phyloP scores from a whole-genome alignment of 2,797 vertebrate genomes.

The Astyanax mexicanus region DNA sequence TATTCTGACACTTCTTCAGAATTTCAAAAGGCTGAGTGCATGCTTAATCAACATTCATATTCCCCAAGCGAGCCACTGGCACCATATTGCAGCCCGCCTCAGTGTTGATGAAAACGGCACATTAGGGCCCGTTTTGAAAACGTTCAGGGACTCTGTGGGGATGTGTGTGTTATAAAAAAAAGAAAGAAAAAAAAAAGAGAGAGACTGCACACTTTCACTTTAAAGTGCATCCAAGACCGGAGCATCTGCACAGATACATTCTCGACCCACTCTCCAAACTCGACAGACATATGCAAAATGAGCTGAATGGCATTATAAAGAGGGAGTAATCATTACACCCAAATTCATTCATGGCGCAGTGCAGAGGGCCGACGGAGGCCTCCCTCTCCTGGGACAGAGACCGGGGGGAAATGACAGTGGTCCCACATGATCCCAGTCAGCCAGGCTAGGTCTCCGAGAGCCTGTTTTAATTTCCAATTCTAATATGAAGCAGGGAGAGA shows the following conservation, averaged over 20 bases:
- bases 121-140: constrained; percentile 94
- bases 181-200: constrained; percentile 44
- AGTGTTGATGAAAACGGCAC: constrained; percentile 97
- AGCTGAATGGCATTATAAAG: constrained; percentile 90
- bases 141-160: constrained; percentile 88
- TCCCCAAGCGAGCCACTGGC: constrained; percentile 91
- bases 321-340: constrained; percentile 92
- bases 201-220: constrained; percentile 81
- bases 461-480: constrained; percentile 99
- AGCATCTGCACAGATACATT: constrained; percentile 89
- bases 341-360: constrained; percentile 97
- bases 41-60: constrained; percentile 99
- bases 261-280: constrained; percentile 74
- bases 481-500: constrained; percentile 82
- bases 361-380: constrained; percentile 89
- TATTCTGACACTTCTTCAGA: constrained; percentile 99
- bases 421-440: constrained; percentile 87
- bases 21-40: constrained; percentile 99
- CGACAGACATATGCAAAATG: constrained; percentile 90
- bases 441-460: constrained; percentile 89
- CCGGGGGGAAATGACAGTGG: constrained; percentile 83
- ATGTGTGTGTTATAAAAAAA: constrained; percentile 38
- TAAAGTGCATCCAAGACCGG: constrained; percentile 89
- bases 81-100: constrained; percentile 99
- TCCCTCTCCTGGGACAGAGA: constrained; percentile 86